Percentiles rank a stretch among this genome's conserved stretches.
These are phyloP conservation scores for Athetis lepigone DNA, from an alignment of 2,888 invertebrate genomes.

Conservation along the genomic window DNA sequence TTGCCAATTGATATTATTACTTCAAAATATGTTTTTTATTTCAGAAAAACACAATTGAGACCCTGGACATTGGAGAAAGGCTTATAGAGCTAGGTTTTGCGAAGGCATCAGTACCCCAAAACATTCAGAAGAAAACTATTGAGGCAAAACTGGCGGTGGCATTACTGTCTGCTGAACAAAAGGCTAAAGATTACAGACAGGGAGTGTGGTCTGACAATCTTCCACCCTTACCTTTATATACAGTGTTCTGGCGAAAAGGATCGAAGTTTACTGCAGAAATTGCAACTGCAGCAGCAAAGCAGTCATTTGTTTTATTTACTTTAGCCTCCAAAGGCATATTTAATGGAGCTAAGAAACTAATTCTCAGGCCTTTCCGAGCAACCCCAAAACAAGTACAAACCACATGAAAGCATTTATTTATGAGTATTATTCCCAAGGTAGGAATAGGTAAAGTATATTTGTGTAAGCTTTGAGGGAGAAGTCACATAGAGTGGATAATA, in stretches of 20 bases:
- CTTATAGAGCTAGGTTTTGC: conserved; percentile 88
- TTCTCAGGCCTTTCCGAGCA: conserved; percentile 75
- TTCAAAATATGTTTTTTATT: conserved; percentile 59
- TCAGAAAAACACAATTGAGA: conserved; percentile 83
- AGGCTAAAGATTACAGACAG: conserved; percentile 80
- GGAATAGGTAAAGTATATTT: too few species aligned
- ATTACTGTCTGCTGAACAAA: conserved; percentile 82
- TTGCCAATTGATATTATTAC: background rate
- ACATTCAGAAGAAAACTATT: conserved; percentile 80
- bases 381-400: conserved; percentile 79
- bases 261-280: conserved; percentile 70
- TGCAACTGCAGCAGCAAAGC: conserved; percentile 71
- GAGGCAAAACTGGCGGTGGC: conserved; percentile 82
- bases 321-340: conserved; percentile 76
- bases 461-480: too few species aligned
- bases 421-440: conserved; percentile 54
- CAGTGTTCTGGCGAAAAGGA: conserved; percentile 83
- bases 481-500: too few species aligned
- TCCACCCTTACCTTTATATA: conserved; percentile 81
- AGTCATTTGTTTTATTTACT: conserved; percentile 71
- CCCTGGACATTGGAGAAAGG: conserved; percentile 84
- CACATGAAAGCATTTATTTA: conserved; percentile 80
- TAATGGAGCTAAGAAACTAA: conserved; percentile 77
- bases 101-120: conserved; percentile 78
- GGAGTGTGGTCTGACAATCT: conserved; percentile 87